phyloP scores from a whole-genome alignment of 2,113 vertebrate genomes.

The Myrmecobius fasciatus region DNA sequence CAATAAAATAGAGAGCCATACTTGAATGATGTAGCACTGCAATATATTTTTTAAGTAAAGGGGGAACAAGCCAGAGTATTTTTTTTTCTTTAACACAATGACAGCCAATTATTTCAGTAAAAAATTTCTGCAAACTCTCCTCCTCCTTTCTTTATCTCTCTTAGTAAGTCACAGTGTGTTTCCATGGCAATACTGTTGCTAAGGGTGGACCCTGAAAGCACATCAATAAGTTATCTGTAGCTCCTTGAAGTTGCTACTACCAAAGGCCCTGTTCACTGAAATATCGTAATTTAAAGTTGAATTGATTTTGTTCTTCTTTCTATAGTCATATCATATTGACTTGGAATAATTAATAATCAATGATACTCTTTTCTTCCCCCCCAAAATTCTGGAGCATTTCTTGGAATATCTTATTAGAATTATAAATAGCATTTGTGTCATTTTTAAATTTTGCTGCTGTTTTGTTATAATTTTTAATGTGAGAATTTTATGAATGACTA shows the following conservation, averaged over 20 bases:
- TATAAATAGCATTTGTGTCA: not conserved
- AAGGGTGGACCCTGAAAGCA: conserved; percentile 76
- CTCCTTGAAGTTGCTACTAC: conserved; percentile 74
- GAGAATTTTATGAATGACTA: conserved; percentile 10
- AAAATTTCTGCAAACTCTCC: conserved; percentile 66
- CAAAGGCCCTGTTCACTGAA: conserved; percentile 53
- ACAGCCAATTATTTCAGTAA: conserved; percentile 65
- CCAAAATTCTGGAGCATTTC: not conserved
- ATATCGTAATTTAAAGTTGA: conserved; percentile 54
- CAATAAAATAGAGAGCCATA: conserved; percentile 18
- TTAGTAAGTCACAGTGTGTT: conserved; percentile 77
- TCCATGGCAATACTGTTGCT: conserved; percentile 84
- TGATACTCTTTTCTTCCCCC: not conserved
- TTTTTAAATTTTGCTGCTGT: not conserved
- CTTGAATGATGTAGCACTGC: not conserved
- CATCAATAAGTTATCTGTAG: conserved; percentile 70
- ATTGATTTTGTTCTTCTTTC: conserved; percentile 34
- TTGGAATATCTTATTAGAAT: not conserved
- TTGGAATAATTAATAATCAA: conserved; percentile 3
- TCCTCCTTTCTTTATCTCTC: conserved; percentile 57
- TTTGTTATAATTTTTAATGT: conserved; percentile 14
- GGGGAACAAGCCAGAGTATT: conserved; percentile 11
- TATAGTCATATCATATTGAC: conserved; percentile 31
- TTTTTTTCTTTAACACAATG: conserved; percentile 61
- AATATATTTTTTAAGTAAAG: conserved; percentile 15